Evolutionary conservation across 1,140 invertebrate species (phyloP).

Genomic region (Nebria ingens): DNA sequence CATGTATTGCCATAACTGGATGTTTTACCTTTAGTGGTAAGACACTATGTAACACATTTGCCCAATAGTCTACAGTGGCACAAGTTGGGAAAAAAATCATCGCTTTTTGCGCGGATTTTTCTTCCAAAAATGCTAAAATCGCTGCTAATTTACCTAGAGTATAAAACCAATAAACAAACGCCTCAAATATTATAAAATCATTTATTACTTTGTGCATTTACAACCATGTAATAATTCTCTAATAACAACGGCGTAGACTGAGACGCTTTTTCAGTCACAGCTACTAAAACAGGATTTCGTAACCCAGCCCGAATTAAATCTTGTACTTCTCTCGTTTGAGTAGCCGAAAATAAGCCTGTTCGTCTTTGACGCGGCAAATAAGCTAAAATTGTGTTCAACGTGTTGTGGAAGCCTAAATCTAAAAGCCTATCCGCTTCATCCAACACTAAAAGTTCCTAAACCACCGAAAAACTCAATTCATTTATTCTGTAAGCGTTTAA

Average conservation of each 20-base stretch:
- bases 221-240: constrained; percentile 77
- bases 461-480: constrained; percentile 27
- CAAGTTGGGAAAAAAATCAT: constrained; percentile 95
- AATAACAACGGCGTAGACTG: constrained; percentile 71
- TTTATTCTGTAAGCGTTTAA: not conserved
- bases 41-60: constrained; percentile 49
- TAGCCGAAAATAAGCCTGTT: constrained; percentile 97
- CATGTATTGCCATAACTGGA: constrained; percentile 73
- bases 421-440: constrained; percentile 96
- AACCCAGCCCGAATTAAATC: constrained; percentile 87
- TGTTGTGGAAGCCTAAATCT: constrained; percentile 82
- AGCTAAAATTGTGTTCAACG: constrained; percentile 82
- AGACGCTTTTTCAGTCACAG: constrained; percentile 76
- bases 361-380: constrained; percentile 86
- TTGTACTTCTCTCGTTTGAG: constrained; percentile 91
- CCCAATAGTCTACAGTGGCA: constrained; percentile 94
- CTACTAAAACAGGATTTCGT: constrained; percentile 85
- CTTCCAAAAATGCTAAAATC: constrained; percentile 34
- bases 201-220: constrained; percentile 57
- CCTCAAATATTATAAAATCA: not conserved
- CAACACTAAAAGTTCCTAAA: constrained; percentile 80
- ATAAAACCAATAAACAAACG: not conserved
- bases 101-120: constrained; percentile 55
- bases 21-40: constrained; percentile 40
- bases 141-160: constrained; percentile 34